A percentile compares a stretch with the other conserved stretches of the same genome.
phyloP scores from a whole-genome alignment of 2,888 invertebrate genomes.

The Agrotis ipsilon region DNA sequence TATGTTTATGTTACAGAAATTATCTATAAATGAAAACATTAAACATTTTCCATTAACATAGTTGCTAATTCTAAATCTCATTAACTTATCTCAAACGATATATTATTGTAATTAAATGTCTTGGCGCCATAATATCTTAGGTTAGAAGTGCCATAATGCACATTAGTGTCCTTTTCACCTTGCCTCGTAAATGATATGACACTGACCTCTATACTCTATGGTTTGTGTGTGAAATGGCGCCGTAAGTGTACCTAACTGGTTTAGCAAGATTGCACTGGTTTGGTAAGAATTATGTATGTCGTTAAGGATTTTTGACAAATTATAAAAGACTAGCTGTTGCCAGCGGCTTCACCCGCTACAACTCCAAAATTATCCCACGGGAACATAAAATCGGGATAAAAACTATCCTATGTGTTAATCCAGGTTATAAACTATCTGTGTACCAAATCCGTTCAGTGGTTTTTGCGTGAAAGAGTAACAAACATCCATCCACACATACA shows the following conservation, averaged over 20 bases:
- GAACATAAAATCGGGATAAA: too few species aligned
- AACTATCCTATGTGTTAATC: too few species aligned
- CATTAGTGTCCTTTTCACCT: slow-evolving; percentile 44
- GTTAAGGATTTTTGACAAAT: not conserved
- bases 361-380: too few species aligned
- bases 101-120: slow-evolving; percentile 44
- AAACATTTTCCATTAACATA: slow-evolving; percentile 6
- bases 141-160: slow-evolving; percentile 27
- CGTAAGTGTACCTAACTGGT: not conserved
- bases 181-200: slow-evolving; percentile 30
- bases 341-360: too few species aligned
- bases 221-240: slow-evolving; percentile 1
- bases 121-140: slow-evolving; percentile 37
- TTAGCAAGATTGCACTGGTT: not conserved
- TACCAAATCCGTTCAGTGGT: too few species aligned
- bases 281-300: too few species aligned
- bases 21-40: not conserved
- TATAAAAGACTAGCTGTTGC: too few species aligned
- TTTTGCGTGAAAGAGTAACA: too few species aligned
- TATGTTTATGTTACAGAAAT: too few species aligned
- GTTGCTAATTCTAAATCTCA: slow-evolving; percentile 12
- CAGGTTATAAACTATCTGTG: too few species aligned
- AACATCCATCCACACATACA: too few species aligned
- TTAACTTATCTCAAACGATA: slow-evolving; percentile 40
- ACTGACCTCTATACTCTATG: slow-evolving; percentile 28